Evolutionary conservation across 30 jellyfish, hydroid and myxozoan species (phyloP).

Genomic region (Catostylus mosaicus): DNA sequence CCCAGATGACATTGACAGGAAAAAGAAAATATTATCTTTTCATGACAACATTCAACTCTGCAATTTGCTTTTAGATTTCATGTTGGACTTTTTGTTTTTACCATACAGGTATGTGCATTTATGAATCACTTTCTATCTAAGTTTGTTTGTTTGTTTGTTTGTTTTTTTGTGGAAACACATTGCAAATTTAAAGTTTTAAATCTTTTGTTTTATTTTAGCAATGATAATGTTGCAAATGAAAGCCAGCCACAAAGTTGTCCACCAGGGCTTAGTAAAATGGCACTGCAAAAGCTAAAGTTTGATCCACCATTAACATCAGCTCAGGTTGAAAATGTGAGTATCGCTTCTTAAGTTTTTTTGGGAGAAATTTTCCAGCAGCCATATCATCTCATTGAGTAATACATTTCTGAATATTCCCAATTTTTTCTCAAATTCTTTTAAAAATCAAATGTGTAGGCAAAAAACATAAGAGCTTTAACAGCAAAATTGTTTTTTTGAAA

Average conservation of each 20-base stretch:
- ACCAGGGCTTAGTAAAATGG: constrained; percentile 75
- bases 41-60: constrained; percentile 39
- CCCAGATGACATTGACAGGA: constrained; percentile 75
- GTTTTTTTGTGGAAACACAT: neutral
- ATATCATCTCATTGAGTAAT: too few species aligned
- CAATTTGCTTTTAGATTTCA: constrained; percentile 44
- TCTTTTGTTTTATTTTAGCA: constrained; percentile 38
- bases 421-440: too few species aligned
- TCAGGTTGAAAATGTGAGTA: constrained; percentile 77
- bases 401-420: too few species aligned
- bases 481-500: too few species aligned
- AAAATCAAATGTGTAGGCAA: too few species aligned
- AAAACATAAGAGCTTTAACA: too few species aligned
- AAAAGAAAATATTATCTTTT: constrained; percentile 40
- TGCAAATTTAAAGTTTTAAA: neutral
- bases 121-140: neutral
- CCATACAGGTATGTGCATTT: constrained; percentile 89
- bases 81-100: constrained; percentile 71
- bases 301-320: constrained; percentile 66
- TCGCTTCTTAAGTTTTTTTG: neutral
- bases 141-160: neutral
- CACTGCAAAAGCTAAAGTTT: constrained; percentile 47
- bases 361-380: neutral
- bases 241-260: constrained; percentile 55
- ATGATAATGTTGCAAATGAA: constrained; percentile 10